A percentile compares a stretch with the other conserved stretches of the same genome.
These are phyloP conservation scores for Grallaria varia DNA, from an alignment of 2,113 vertebrate species.

Conservation along the genomic window DNA sequence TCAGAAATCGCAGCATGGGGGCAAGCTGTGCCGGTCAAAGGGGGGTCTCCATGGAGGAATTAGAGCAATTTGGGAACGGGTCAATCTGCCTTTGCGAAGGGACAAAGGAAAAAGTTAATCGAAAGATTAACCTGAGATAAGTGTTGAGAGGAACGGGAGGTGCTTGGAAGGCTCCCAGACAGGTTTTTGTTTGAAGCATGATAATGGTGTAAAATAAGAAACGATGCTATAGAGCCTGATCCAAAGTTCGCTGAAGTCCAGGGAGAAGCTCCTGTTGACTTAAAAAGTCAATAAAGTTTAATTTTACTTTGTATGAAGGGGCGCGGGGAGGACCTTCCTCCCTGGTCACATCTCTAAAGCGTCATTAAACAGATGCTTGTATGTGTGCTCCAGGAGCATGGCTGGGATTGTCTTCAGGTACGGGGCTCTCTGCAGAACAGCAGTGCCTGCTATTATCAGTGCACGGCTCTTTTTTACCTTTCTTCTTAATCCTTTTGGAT, in stretches of 20 bases:
- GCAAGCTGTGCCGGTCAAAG: background rate
- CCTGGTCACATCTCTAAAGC: background rate
- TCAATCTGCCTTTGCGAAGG: background rate
- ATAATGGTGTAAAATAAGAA: background rate
- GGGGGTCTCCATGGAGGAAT: background rate
- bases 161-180: background rate
- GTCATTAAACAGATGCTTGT: background rate
- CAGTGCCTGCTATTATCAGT: background rate
- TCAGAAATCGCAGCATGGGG: constrained; percentile 28
- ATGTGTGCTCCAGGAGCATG: background rate
- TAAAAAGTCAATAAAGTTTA: background rate
- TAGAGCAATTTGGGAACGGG: background rate
- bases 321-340: background rate
- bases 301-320: background rate
- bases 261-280: background rate
- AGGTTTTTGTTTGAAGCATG: background rate
- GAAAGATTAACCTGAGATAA: background rate
- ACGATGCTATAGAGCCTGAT: background rate
- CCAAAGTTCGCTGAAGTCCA: background rate
- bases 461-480: background rate
- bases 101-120: background rate
- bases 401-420: background rate
- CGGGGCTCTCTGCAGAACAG: background rate
- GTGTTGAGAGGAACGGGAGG: background rate
- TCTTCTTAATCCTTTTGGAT: accelerated